phyloP scores from a whole-genome alignment of 2,113 vertebrate species.

The Pardalotus punctatus region DNA sequence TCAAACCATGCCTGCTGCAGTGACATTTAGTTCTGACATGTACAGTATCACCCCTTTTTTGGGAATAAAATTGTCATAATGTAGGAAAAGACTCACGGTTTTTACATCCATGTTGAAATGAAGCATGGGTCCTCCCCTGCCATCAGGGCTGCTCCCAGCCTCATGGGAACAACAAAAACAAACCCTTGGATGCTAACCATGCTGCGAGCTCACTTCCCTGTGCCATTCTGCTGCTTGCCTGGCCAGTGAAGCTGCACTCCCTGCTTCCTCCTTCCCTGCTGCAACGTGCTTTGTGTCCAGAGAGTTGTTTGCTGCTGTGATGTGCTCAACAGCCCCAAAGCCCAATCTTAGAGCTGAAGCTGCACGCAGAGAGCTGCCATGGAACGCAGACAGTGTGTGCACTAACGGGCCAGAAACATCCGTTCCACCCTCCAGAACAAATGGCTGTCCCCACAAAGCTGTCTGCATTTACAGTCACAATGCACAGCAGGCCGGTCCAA shows the following conservation, averaged over 20 bases:
- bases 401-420: not conserved
- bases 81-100: not conserved
- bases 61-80: not conserved
- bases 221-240: not conserved
- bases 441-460: not conserved
- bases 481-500: accelerated
- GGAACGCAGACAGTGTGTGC: not conserved
- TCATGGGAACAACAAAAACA: no score
- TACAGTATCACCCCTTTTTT: not conserved
- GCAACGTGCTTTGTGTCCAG: not conserved
- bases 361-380: not conserved
- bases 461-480: not conserved
- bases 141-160: not conserved
- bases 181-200: not conserved
- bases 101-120: not conserved
- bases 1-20: not conserved
- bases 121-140: not conserved
- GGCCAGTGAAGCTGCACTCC: not conserved
- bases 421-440: not conserved
- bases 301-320: not conserved
- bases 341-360: not conserved
- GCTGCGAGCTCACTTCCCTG: not conserved
- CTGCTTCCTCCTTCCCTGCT: not conserved
- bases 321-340: not conserved
- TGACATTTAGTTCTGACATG: not conserved